phyloP scores from a whole-genome alignment of 2,888 invertebrate species.

The Tipula helvola region DNA sequence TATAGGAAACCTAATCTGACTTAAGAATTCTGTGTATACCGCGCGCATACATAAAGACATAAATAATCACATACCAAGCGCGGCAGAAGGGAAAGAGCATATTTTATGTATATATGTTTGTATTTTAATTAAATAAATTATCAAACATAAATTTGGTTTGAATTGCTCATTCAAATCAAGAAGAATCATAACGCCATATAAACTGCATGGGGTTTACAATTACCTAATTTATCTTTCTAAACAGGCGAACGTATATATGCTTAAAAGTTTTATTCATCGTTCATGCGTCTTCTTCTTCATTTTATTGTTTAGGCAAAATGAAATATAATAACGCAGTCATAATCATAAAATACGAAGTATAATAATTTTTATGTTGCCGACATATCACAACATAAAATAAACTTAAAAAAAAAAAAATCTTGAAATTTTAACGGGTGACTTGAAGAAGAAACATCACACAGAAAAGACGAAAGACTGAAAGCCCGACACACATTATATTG shows the following conservation, averaged over 20 bases:
- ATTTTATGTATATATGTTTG: too few species aligned
- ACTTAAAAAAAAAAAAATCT: not conserved
- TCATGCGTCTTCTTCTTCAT: not conserved
- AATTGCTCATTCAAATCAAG: slow-evolving; percentile 8
- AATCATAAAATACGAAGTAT: not conserved
- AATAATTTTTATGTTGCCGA: slow-evolving; percentile 8
- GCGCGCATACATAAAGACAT: not conserved
- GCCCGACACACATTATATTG: not conserved
- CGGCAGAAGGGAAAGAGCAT: not conserved
- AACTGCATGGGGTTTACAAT: slow-evolving; percentile 25
- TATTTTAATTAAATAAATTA: not conserved
- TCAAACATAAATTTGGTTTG: slow-evolving; percentile 10
- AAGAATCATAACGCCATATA: slow-evolving; percentile 23
- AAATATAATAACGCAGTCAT: slow-evolving; percentile 4
- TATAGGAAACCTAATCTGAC: not conserved
- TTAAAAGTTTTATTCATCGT: not conserved
- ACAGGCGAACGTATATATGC: not conserved
- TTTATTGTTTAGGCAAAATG: not conserved
- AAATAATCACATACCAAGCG: not conserved
- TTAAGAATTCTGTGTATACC: not conserved
- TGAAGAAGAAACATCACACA: not conserved
- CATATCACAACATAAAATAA: slow-evolving; percentile 5
- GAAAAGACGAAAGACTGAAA: not conserved
- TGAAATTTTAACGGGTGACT: not conserved
- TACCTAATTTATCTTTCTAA: slow-evolving; percentile 23